Base-by-base conservation (phyloP, 2,113 vertebrate genomes). In the Pitta sordida region DNA sequence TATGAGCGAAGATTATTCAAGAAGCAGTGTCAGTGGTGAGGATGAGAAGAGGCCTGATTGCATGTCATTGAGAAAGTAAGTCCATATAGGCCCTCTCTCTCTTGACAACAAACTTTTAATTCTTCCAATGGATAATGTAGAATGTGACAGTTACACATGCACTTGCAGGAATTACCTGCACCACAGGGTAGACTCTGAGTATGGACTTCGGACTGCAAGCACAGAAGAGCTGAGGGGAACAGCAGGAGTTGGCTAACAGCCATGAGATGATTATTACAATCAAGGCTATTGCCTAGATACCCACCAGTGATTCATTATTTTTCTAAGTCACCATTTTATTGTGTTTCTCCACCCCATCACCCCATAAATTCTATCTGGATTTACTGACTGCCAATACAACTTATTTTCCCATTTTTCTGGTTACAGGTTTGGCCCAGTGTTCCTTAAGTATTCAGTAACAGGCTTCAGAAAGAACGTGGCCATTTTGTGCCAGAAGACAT, bases 311-410 rank as follows among this genome's bases (percentile, higher is more conserved):
- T 67, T 96, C 95, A 95, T 80, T 83, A 80, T 94, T 94, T 90
- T 95, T 94, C 92, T 88, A 83, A 90, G 55, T 80, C 83, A 94
- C 71, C 37, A 39, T 88, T 96, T 96, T 93, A 96, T 93, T 90
- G 81, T 91, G 71, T 90, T 91, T 95, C 95, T 94, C 96, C 96
- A 95, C 95, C 93, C 92, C 36, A 86, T 69, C 93, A 95, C 88
- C 59, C 76, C 55, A 55, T 94, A 95, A 96, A 96, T 55, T 94
- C 90, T 85, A 46, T 88, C 59, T 80, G 88, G 75, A 86, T 83
- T 70, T 95, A 64, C n/a, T 86, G 79, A 77, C 75, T 95, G 88
- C 82, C 90, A 95, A 36, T 80, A 69, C 53, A 80, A 65, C 37
- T 90, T 93, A 73, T 95, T 90, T 83, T 77, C 71, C 43, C 43